phyloP scores from a whole-genome alignment of 2,797 vertebrate genomes.

The Cyclura pinguis region DNA sequence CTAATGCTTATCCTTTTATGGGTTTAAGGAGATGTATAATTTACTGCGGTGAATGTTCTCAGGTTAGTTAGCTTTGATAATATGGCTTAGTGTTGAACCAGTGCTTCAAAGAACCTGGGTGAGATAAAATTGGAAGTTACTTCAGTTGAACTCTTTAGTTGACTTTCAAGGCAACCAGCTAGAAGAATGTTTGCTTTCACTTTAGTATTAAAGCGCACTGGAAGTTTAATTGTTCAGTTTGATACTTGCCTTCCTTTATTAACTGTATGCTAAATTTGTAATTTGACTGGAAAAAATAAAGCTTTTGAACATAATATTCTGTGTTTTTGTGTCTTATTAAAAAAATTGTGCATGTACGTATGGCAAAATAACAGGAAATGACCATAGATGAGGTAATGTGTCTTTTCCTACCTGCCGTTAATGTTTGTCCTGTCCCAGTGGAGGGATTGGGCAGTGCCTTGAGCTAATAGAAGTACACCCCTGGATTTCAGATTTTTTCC shows the following conservation, averaged over 20 bases:
- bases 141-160: background rate
- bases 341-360: no score
- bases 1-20: background rate
- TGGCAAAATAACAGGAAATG: constrained; percentile 1
- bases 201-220: background rate
- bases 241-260: background rate
- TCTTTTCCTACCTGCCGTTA: background rate
- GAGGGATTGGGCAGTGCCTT: background rate
- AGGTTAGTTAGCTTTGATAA: constrained; percentile 15
- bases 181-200: background rate
- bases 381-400: background rate
- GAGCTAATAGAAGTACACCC: background rate
- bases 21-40: background rate
- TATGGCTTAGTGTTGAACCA: background rate
- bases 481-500: background rate
- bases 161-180: background rate
- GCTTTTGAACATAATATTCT: background rate
- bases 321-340: background rate
- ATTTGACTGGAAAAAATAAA: constrained; percentile 30
- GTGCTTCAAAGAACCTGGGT: background rate
- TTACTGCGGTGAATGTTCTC: background rate
- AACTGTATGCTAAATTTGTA: constrained; percentile 13
- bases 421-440: background rate
- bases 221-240: constrained; percentile 6
- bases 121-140: background rate